These are phyloP conservation scores for Agrochola lychnidis DNA, from an alignment of 2,888 invertebrate genomes.

Conservation along the genomic window DNA sequence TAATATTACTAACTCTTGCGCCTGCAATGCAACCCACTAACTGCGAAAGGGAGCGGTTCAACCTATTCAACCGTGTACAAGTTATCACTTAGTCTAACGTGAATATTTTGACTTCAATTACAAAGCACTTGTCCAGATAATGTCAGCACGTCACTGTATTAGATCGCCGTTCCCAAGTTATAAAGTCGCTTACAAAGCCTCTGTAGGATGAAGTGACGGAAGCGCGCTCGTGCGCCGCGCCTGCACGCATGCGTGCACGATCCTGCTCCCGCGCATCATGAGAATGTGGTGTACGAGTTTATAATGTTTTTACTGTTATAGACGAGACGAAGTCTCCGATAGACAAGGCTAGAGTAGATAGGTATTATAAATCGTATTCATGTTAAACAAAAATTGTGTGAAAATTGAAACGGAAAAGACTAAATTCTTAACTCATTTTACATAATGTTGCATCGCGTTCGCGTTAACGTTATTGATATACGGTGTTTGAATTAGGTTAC, in stretches of 20 bases:
- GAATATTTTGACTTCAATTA: constrained; percentile 40
- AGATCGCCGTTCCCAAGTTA: constrained; percentile 63
- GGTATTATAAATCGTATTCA: constrained; percentile 86
- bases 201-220: constrained; percentile 51
- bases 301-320: constrained; percentile 86
- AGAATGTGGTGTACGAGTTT: constrained; percentile 80
- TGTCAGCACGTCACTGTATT: constrained; percentile 45
- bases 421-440: constrained; percentile 88
- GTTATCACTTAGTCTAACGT: constrained; percentile 40
- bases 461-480: constrained; percentile 87
- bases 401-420: constrained; percentile 90
- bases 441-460: constrained; percentile 88
- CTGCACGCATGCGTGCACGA: constrained; percentile 54
- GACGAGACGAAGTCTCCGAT: constrained; percentile 87
- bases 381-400: constrained; percentile 85
- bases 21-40: constrained; percentile 70
- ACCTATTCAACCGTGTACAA: constrained; percentile 35
- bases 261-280: constrained; percentile 64
- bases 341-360: constrained; percentile 90
- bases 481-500: constrained; percentile 83
- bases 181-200: constrained; percentile 57
- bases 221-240: constrained; percentile 35
- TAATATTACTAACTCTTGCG: constrained; percentile 83
- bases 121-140: constrained; percentile 27
- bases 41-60: constrained; percentile 64